Percentiles rank a stretch among this genome's conserved stretches.
These are phyloP conservation scores for Dipus sagitta DNA, from an alignment of 2,797 vertebrate genomes.

Conservation along the genomic window DNA sequence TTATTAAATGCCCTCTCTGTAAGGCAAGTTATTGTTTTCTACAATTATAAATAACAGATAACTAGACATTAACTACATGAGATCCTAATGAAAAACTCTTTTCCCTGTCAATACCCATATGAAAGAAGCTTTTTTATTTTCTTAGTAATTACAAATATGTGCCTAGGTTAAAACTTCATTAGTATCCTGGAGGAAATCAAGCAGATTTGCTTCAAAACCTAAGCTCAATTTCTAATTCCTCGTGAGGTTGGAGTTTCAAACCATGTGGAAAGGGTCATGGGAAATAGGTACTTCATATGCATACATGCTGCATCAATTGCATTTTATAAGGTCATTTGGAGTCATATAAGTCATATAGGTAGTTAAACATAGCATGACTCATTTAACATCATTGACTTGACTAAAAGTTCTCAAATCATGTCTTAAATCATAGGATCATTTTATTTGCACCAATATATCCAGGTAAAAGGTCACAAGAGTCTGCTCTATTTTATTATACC, in stretches of 20 bases:
- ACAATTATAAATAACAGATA: conserved; percentile 53
- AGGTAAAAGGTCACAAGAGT: background rate
- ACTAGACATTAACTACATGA: conserved; percentile 16
- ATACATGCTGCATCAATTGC: conserved; percentile 3
- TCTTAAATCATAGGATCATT: conserved; percentile 34
- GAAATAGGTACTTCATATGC: conserved; percentile 36
- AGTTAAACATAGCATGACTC: conserved; percentile 34
- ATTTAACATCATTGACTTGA: conserved; percentile 1
- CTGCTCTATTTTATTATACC: conserved; percentile 13
- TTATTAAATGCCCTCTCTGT: background rate
- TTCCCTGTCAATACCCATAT: background rate
- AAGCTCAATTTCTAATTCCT: background rate
- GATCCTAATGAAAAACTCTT: conserved; percentile 33
- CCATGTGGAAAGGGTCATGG: background rate
- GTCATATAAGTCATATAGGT: background rate
- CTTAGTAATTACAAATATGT: background rate
- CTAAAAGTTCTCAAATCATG: background rate
- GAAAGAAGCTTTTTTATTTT: background rate
- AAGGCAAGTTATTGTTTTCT: conserved; percentile 52
- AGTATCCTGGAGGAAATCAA: background rate
- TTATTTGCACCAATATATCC: background rate
- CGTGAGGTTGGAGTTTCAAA: conserved; percentile 27
- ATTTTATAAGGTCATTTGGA: conserved; percentile 50
- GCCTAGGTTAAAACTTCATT: background rate
- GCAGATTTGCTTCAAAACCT: background rate